Conservation (phyloP, 2,797 vertebrate species). For the Lithobates pipiens region DNA sequence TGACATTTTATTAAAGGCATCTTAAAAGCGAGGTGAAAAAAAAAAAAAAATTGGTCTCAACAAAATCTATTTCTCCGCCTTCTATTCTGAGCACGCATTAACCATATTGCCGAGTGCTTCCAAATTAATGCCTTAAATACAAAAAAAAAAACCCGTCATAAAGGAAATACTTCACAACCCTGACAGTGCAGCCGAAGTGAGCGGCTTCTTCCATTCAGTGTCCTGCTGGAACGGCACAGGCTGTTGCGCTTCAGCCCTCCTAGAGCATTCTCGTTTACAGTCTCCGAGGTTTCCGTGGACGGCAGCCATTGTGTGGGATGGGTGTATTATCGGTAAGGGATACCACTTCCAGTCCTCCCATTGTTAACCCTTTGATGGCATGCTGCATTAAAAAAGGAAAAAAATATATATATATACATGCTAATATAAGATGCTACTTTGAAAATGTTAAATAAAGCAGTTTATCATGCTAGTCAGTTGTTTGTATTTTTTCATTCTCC, state of each 20-base stretch:
- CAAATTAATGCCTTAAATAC: background rate
- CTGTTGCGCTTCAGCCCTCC: background rate
- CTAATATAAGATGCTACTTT: background rate
- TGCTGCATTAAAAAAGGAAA: constrained; percentile 73
- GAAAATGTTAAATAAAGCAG: too few species aligned
- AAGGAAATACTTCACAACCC: background rate
- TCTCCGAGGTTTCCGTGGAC: constrained; percentile 89
- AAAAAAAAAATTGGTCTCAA: background rate
- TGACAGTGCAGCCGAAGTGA: background rate
- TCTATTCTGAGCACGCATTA: background rate
- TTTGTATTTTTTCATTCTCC: too few species aligned
- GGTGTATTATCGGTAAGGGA: constrained; percentile 97
- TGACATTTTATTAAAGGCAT: constrained; percentile 60
- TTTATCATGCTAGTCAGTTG: too few species aligned
- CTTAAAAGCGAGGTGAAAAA: constrained; percentile 10
- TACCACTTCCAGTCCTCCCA: constrained; percentile 92
- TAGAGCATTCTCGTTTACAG: constrained; percentile 60
- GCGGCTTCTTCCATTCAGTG: background rate
- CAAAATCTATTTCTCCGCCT: constrained; percentile 21
- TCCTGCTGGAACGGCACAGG: background rate
- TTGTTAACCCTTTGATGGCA: constrained; percentile 91
- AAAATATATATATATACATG: background rate
- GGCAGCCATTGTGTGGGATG: constrained; percentile 95
- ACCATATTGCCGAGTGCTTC: constrained; percentile 1
- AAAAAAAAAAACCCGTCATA: constrained; percentile 2